Percentiles rank a stretch among this genome's conserved stretches.
These are phyloP conservation scores for Hoplias malabaricus DNA, from an alignment of 2,113 vertebrate species.

Conservation along the genomic window DNA sequence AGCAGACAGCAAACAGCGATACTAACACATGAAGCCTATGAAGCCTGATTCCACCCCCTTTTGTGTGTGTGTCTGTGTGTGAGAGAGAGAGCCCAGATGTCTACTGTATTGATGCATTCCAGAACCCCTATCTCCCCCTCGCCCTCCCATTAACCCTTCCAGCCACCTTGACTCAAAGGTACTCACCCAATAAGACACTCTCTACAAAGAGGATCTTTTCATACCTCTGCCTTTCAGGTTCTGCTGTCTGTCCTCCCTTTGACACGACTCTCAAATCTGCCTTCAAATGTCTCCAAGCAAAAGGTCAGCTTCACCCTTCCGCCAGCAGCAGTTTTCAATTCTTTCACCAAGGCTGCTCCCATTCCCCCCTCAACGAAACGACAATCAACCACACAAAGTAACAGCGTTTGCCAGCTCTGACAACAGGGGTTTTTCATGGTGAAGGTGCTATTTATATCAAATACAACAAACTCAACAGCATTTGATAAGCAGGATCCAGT, in stretches of 20 bases:
- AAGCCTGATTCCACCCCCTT: background rate
- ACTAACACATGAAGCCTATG: conserved; percentile 45
- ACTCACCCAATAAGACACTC: conserved; percentile 26
- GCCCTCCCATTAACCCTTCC: conserved; percentile 5
- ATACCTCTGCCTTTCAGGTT: conserved; percentile 45
- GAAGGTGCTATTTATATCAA: conserved; percentile 56
- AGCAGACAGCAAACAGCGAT: conserved; percentile 50
- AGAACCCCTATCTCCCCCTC: too few species aligned
- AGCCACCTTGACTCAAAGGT: conserved; percentile 30
- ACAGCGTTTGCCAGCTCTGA: background rate
- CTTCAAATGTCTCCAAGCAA: conserved; percentile 45
- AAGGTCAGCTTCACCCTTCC: conserved; percentile 29
- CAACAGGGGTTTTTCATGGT: conserved; percentile 33
- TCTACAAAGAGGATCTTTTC: conserved; percentile 19
- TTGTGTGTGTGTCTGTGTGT: conserved; percentile 32
- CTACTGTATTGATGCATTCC: conserved; percentile 54
- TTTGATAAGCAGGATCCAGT: conserved; percentile 33
- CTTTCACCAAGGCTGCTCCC: conserved; percentile 10
- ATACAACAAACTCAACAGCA: conserved; percentile 43
- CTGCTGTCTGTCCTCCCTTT: conserved; percentile 16
- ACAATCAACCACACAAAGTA: conserved; percentile 53
- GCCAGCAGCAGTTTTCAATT: conserved; percentile 26
- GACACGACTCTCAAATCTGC: conserved; percentile 37
- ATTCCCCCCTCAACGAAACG: conserved; percentile 26
- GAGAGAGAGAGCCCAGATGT: conserved; percentile 17